Percentiles rank a stretch among this genome's conserved stretches.
These are phyloP conservation scores for Hemibagrus wyckioides DNA, from an alignment of 2,113 vertebrate genomes.

Conservation along the genomic window DNA sequence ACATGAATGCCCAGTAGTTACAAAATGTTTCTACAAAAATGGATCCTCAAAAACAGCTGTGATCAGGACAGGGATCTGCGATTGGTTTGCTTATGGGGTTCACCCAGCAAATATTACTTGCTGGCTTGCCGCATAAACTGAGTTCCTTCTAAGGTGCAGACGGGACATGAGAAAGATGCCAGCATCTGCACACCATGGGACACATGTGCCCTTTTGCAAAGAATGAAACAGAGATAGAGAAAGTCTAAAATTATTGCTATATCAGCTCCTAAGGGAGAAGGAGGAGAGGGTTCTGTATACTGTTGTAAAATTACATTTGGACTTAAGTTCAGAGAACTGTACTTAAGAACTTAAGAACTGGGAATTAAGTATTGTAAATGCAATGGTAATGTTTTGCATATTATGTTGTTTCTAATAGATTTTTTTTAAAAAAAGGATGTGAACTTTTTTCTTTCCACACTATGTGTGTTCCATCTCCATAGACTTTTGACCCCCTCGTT, in stretches of 20 bases:
- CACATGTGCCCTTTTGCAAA: conserved; percentile 80
- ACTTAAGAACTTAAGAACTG: no score
- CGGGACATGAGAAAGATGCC: conserved; percentile 87
- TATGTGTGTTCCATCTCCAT: conserved; percentile 97
- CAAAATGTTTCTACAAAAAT: conserved; percentile 59
- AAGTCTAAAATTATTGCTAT: conserved; percentile 80
- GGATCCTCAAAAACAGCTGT: conserved; percentile 71
- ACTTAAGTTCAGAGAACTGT: no score
- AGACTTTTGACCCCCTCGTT: conserved; percentile 87
- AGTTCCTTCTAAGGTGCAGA: conserved; percentile 82
- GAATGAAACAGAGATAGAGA: conserved; percentile 69
- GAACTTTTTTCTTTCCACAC: conserved; percentile 93
- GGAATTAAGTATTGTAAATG: conserved; percentile 99
- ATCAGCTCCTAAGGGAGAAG: conserved; percentile 77
- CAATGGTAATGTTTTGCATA: conserved; percentile 99
- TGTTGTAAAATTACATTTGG: conserved; percentile 89
- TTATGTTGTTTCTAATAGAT: conserved; percentile 99
- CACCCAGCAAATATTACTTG: conserved; percentile 78
- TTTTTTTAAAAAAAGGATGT: conserved; percentile 97
- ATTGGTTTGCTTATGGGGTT: conserved; percentile 72
- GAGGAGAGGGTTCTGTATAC: conserved; percentile 87
- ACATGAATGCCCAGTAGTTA: conserved; percentile 86
- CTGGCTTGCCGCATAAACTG: conserved; percentile 83
- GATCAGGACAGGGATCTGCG: conserved; percentile 65
- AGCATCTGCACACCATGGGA: conserved; percentile 84